A percentile compares a stretch with the other conserved stretches of the same genome.
phyloP scores from a whole-genome alignment of 2,113 vertebrate genomes.

The Pristiophorus japonicus region DNA sequence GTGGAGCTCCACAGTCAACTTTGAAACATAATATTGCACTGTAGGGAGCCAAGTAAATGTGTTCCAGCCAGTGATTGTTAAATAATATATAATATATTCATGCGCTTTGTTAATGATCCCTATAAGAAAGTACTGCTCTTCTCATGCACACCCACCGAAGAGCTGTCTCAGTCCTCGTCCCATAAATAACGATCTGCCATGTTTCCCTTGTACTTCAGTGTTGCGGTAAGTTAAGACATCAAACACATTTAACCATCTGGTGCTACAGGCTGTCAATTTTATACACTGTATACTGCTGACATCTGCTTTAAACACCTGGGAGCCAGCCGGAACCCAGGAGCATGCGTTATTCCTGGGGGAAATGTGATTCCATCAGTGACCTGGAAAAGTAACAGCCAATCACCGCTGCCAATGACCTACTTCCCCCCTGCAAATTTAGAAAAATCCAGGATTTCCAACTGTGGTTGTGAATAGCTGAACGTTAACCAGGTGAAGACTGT shows the following conservation, averaged over 20 bases:
- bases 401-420: too few relatives aligned
- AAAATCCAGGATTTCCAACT: background rate
- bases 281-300: background rate
- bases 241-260: conserved; percentile 27
- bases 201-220: background rate
- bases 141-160: background rate
- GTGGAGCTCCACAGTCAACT: background rate
- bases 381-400: background rate
- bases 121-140: background rate
- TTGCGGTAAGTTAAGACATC: background rate
- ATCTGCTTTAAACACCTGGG: background rate
- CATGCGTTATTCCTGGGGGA: background rate
- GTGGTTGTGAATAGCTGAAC: background rate
- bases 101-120: background rate
- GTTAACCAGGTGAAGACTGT: background rate
- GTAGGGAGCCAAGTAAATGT: background rate
- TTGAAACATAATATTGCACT: background rate
- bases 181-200: background rate
- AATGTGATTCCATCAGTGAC: background rate
- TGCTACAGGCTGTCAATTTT: background rate
- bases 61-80: background rate
- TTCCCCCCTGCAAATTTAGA: background rate
- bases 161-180: background rate
- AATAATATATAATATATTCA: background rate
- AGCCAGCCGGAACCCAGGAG: background rate